Percentiles rank a stretch among this genome's conserved stretches.
Evolutionary conservation across 2,888 invertebrate genomes (phyloP).

Genomic region (Drosophila merina): DNA sequence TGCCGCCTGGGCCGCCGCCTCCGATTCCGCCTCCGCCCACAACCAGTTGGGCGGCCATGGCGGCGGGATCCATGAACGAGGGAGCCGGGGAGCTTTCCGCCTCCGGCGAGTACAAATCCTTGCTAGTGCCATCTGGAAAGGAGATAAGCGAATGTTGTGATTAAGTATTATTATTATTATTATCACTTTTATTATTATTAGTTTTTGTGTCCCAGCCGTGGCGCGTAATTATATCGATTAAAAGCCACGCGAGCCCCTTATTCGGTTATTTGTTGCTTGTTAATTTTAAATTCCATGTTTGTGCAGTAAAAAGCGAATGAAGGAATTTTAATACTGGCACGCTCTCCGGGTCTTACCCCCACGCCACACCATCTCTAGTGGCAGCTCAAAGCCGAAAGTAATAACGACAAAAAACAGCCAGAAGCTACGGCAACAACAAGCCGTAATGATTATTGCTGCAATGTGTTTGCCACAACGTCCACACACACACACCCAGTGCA

Average conservation of each 20-base stretch:
- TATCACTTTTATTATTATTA: slow-evolving; percentile 52
- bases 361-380: not conserved
- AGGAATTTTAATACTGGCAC: slow-evolving; percentile 71
- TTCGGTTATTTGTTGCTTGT: slow-evolving; percentile 50
- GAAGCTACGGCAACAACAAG: slow-evolving; percentile 63
- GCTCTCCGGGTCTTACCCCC: slow-evolving; percentile 1
- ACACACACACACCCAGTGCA: slow-evolving; percentile 32
- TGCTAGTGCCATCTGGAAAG: slow-evolving; percentile 85
- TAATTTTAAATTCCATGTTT: slow-evolving; percentile 78
- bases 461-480: slow-evolving; percentile 75
- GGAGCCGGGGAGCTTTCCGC: slow-evolving; percentile 86
- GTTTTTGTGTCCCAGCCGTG: slow-evolving; percentile 27
- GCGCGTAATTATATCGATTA: slow-evolving; percentile 27
- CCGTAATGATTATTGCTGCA: slow-evolving; percentile 75
- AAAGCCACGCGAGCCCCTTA: slow-evolving; percentile 45
- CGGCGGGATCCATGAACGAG: slow-evolving; percentile 84
- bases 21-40: slow-evolving; percentile 39
- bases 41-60: slow-evolving; percentile 60
- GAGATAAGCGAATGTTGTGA: slow-evolving; percentile 26
- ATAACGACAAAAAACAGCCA: slow-evolving; percentile 64
- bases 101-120: slow-evolving; percentile 90
- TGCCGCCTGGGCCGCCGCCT: slow-evolving; percentile 24
- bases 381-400: slow-evolving; percentile 63
- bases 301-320: slow-evolving; percentile 63
- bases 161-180: slow-evolving; percentile 56